Percentiles rank a stretch among this genome's conserved stretches.
phyloP scores from a whole-genome alignment of 1,140 invertebrate genomes.

The Anthonomus grandis region DNA sequence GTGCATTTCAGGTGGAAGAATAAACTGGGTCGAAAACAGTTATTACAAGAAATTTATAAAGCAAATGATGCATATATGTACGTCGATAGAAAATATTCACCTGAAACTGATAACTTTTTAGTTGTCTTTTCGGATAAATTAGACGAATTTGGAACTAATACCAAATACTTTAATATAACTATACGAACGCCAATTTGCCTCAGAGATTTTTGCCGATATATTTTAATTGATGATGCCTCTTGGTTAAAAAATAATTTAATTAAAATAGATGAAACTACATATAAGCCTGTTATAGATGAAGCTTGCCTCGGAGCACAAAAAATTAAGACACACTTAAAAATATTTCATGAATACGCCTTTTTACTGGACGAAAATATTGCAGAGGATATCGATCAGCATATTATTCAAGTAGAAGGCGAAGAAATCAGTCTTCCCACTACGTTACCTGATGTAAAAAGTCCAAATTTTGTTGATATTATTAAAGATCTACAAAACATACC shows the following conservation, averaged over 20 bases:
- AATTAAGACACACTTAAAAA: constrained; percentile 16
- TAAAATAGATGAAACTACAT: constrained; percentile 7
- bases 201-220: constrained; percentile 35
- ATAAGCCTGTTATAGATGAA: constrained; percentile 14
- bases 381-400: constrained; percentile 2
- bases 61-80: constrained; percentile 20
- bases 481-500: constrained; percentile 25
- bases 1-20: constrained; percentile 32
- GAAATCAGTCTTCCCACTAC: background rate
- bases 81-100: constrained; percentile 23
- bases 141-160: constrained; percentile 31
- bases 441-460: background rate
- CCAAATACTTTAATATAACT: constrained; percentile 19
- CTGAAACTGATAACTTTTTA: constrained; percentile 28
- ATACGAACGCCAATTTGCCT: constrained; percentile 33
- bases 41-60: constrained; percentile 29
- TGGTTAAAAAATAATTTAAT: constrained; percentile 26
- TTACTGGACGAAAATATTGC: constrained; percentile 16
- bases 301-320: constrained; percentile 22
- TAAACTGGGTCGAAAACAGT: constrained; percentile 15
- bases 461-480: constrained; percentile 18
- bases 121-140: constrained; percentile 30
- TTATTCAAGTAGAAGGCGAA: background rate
- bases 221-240: constrained; percentile 14
- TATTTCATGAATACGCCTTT: constrained; percentile 30